phyloP scores from a whole-genome alignment of 2,113 vertebrate species.

The Tympanuchus pallidicinctus region DNA sequence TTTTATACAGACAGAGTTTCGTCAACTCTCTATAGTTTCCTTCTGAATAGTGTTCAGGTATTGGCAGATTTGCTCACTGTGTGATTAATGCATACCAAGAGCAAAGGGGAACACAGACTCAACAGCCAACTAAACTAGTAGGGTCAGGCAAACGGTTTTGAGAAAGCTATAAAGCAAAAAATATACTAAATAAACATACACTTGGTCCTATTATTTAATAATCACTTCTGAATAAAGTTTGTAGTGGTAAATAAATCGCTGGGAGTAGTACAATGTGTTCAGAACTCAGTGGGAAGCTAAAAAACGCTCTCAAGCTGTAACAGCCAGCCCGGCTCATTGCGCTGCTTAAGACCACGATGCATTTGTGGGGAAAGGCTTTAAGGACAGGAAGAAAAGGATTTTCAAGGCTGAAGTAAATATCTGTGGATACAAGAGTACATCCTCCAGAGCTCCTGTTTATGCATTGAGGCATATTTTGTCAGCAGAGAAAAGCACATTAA shows the following conservation, averaged over 20 bases:
- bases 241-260: not conserved
- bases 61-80: slow-evolving; percentile 11
- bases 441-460: not conserved
- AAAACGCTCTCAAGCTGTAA: not conserved
- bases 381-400: not conserved
- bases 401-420: slow-evolving; percentile 28
- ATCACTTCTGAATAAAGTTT: not conserved
- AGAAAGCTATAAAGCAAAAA: not conserved
- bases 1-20: slow-evolving; percentile 17
- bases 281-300: not conserved
- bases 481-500: not conserved
- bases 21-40: slow-evolving; percentile 31
- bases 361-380: not conserved
- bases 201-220: not conserved
- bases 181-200: not conserved
- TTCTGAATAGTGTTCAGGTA: slow-evolving; percentile 30
- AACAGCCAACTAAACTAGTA: not conserved
- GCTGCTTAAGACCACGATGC: not conserved
- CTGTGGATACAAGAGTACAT: not conserved
- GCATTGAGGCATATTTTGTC: not conserved
- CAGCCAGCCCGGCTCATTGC: not conserved
- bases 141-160: not conserved
- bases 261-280: slow-evolving; percentile 1
- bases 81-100: slow-evolving; percentile 4
- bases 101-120: slow-evolving; percentile 23